Percentiles rank a stretch among this genome's conserved stretches.
These are phyloP conservation scores for Spodoptera exigua DNA, from an alignment of 2,888 invertebrate species.

Conservation along the genomic window DNA sequence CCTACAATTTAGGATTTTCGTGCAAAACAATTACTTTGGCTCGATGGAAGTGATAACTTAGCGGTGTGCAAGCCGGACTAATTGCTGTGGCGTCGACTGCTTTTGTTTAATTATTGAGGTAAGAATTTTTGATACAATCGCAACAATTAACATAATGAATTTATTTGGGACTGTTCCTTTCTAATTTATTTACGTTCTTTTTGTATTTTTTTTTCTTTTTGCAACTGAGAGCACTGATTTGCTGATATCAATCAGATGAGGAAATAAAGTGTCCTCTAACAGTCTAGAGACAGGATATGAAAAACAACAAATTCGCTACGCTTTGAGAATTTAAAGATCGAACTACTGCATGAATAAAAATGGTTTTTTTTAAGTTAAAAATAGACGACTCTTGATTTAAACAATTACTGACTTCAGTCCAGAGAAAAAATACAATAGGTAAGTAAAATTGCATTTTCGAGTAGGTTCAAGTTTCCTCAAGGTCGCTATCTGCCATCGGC, in stretches of 20 bases:
- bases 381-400: conserved; percentile 13
- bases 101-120: conserved; percentile 68
- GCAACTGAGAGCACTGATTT: background rate
- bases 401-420: conserved; percentile 38
- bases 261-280: no score
- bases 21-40: conserved; percentile 79
- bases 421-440: conserved; percentile 36
- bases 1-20: conserved; percentile 69
- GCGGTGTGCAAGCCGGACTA: conserved; percentile 44
- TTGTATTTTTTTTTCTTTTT: conserved; percentile 18
- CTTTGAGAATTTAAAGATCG: no score
- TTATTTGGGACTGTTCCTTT: conserved; percentile 42
- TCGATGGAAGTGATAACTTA: conserved; percentile 69
- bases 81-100: conserved; percentile 52
- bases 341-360: no score
- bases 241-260: no score
- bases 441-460: conserved; percentile 31
- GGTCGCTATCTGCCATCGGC: conserved; percentile 53
- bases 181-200: conserved; percentile 33
- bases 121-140: conserved; percentile 52
- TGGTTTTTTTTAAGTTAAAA: conserved; percentile 13
- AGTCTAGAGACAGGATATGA: no score
- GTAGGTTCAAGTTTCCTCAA: conserved; percentile 46
- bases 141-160: conserved; percentile 61
- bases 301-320: no score